Percentiles rank a stretch among this genome's conserved stretches.
Evolutionary conservation across 2,113 vertebrate genomes (phyloP).

Genomic region (Scophthalmus maximus): DNA sequence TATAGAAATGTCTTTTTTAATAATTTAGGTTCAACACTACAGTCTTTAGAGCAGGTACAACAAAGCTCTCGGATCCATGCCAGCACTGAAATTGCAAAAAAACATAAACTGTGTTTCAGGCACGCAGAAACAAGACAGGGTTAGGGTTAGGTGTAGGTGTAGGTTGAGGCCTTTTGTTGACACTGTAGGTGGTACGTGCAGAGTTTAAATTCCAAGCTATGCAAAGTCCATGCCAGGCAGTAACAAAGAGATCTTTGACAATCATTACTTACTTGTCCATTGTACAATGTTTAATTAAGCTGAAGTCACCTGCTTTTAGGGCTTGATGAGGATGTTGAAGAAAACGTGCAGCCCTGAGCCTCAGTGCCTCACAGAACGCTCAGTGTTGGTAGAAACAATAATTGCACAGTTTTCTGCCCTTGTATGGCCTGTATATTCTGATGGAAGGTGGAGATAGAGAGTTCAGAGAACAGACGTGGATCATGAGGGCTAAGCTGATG

Average conservation of each 20-base stretch:
- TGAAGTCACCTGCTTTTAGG: constrained; percentile 40
- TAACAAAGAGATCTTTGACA: constrained; percentile 59
- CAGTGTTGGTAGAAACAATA: constrained; percentile 52
- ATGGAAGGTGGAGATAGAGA: constrained; percentile 60
- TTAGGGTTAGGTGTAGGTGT: constrained; percentile 43
- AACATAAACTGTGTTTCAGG: constrained; percentile 13
- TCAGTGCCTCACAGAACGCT: constrained; percentile 37
- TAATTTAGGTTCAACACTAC: constrained; percentile 33
- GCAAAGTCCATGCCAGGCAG: constrained; percentile 28
- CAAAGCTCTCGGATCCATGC: too few species aligned
- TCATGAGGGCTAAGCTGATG: constrained; percentile 56
- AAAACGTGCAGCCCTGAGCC: constrained; percentile 28
- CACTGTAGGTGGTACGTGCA: constrained; percentile 36
- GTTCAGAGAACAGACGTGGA: constrained; percentile 36
- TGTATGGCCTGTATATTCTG: constrained; percentile 46
- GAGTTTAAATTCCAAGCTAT: constrained; percentile 14
- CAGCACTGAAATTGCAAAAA: background rate
- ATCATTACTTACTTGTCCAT: constrained; percentile 20
- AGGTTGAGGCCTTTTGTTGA: constrained; percentile 47
- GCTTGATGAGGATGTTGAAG: constrained; percentile 54
- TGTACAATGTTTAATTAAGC: constrained; percentile 47
- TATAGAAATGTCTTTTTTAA: constrained; percentile 38
- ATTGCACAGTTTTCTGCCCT: constrained; percentile 47
- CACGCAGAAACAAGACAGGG: constrained; percentile 15
- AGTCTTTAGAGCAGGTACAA: constrained; percentile 1